Evolutionary conservation across 2,113 vertebrate species (phyloP).

Genomic region (Pluvialis apricaria): DNA sequence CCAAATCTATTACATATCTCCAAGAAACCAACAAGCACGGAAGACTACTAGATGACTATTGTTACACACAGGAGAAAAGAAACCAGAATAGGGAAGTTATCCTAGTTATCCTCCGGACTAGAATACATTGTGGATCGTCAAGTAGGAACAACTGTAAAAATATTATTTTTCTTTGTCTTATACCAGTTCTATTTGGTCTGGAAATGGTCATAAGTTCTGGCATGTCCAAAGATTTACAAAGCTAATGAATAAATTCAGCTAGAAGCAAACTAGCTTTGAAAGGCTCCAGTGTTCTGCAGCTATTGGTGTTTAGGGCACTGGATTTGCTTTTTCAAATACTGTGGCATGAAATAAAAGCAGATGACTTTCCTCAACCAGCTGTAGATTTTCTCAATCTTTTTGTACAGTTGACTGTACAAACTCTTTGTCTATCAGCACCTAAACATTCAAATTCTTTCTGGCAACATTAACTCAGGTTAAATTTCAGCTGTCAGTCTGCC

Average conservation of each 20-base stretch:
- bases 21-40: neutral
- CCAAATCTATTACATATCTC: neutral
- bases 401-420: neutral
- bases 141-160: neutral
- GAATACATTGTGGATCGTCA: neutral
- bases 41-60: neutral
- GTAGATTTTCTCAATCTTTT: neutral
- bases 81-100: neutral
- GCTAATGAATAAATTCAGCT: constrained; percentile 16
- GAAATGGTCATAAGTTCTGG: neutral
- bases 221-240: neutral
- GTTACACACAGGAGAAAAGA: neutral
- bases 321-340: neutral
- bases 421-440: neutral
- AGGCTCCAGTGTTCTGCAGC: neutral
- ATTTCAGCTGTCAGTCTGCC: neutral
- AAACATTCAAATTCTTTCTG: neutral
- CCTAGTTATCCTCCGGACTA: neutral
- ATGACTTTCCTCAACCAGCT: neutral
- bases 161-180: neutral
- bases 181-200: neutral
- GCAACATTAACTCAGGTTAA: neutral
- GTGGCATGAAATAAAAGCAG: neutral
- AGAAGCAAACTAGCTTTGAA: neutral
- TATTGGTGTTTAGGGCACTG: neutral